Base-by-base conservation (phyloP, 2,888 invertebrate species). In the Notodonta dromedarius region DNA sequence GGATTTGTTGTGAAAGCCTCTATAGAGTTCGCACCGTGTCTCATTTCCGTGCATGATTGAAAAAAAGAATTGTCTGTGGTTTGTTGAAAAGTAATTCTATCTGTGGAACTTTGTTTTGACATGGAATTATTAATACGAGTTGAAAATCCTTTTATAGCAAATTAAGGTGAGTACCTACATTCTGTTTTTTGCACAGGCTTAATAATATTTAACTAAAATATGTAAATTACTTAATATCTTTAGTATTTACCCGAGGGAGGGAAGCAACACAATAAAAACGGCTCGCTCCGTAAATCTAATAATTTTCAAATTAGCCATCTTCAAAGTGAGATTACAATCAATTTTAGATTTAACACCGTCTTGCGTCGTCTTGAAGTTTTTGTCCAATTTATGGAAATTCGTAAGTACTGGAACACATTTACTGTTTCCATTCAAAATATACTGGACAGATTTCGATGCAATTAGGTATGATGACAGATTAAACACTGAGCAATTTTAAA, bases 1-100 rank as follows among this genome's bases (percentile, higher is more conserved):
- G 76, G 76, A 70, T 75, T 75, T 67, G 70, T 35, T 24, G 16
- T 16, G 9, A 24, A 14, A 35, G 52, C n/a, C 54, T 54, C 39
- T 14, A 14, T 32, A 1, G 32, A 32, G n/a, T 52, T 52, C 32
- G 32, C 13, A 9, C 32, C 54, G 39, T 32, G 52, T 32, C 52
- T 52, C 52, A 52, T 52, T 52, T 32, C 52, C 13, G 52, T 52
- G 52, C 32, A 12, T 9, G 32, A 54, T 54, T 39, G 54, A 54
- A 54, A 54, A 14, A n/a, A 39, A 39, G 14, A 13, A 48, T 48
- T n/a, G 16, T 16, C 50, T 50, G 5, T 50, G 16, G 8, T 6
- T n/a, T n/a, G 6, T 46, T n/a, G 6, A 5, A 46, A 6, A n/a
- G n/a, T 46, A n/a, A 46, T 46, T n/a, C n/a, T 46, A 46, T 46